These are phyloP conservation scores for Promerops cafer DNA, from an alignment of 2,113 vertebrate species.

Conservation along the genomic window DNA sequence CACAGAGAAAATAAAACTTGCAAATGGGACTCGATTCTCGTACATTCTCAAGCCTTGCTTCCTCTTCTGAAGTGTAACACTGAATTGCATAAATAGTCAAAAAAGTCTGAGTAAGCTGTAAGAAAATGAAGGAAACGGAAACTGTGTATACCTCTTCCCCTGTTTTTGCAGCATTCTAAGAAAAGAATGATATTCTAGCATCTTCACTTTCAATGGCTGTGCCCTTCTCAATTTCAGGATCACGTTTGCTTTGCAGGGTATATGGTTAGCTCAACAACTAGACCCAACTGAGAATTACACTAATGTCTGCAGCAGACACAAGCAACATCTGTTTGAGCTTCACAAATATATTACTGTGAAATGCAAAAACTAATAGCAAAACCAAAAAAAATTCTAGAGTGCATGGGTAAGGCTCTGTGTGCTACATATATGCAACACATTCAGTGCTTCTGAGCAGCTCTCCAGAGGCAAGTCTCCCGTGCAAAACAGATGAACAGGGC, in stretches of 20 bases:
- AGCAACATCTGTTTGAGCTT: background rate
- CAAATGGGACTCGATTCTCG: background rate
- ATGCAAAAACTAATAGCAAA: background rate
- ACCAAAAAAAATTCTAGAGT: background rate
- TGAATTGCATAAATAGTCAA: background rate
- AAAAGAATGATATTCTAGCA: background rate
- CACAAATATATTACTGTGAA: background rate
- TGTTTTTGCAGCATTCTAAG: background rate
- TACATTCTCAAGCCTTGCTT: background rate
- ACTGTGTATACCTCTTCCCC: background rate
- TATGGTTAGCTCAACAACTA: background rate
- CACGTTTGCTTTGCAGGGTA: background rate
- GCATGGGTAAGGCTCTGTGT: background rate
- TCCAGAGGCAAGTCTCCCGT: background rate
- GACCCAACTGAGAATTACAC: background rate
- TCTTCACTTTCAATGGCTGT: background rate
- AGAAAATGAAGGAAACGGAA: background rate
- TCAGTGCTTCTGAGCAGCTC: background rate
- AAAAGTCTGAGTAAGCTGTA: background rate
- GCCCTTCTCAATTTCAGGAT: background rate
- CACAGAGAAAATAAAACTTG: background rate
- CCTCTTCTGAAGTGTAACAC: background rate
- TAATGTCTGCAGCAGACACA: background rate
- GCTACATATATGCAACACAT: background rate
- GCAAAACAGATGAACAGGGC: background rate